Evolutionary conservation across 2,797 vertebrate species (phyloP).

Genomic region (Tapera naevia): DNA sequence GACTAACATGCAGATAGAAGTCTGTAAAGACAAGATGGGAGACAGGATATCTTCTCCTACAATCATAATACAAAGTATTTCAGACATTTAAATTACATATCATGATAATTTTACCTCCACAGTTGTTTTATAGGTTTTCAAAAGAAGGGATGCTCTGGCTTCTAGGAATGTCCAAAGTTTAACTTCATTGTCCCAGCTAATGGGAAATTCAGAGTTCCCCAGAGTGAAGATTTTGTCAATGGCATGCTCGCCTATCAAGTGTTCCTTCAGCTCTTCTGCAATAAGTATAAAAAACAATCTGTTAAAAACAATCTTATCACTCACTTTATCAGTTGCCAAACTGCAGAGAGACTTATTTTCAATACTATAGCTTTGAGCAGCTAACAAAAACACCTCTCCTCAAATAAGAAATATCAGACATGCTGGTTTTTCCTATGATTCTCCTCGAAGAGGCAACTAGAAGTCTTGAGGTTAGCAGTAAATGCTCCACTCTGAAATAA

Average conservation of each 20-base stretch:
- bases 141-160: slow-evolving; percentile 91
- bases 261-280: slow-evolving; percentile 93
- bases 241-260: slow-evolving; percentile 89
- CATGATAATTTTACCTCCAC: slow-evolving; percentile 81
- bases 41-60: slow-evolving; percentile 11
- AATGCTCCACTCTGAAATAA: neutral
- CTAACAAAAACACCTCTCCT: neutral
- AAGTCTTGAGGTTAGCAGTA: neutral
- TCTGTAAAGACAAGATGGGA: neutral
- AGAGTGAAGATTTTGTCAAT: slow-evolving; percentile 96
- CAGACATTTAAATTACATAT: slow-evolving; percentile 6
- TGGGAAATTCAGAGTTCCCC: slow-evolving; percentile 93
- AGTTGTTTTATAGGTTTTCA: slow-evolving; percentile 94
- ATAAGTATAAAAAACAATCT: slow-evolving; percentile 42
- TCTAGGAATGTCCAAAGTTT: slow-evolving; percentile 98
- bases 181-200: slow-evolving; percentile 99
- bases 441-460: neutral
- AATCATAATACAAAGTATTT: neutral
- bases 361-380: neutral
- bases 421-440: neutral
- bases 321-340: neutral
- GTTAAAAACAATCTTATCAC: slow-evolving; percentile 27
- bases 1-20: neutral
- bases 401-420: neutral
- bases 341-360: neutral